Evolutionary conservation across 1,140 invertebrate genomes (phyloP).

Genomic region (Melanaphis sacchari): DNA sequence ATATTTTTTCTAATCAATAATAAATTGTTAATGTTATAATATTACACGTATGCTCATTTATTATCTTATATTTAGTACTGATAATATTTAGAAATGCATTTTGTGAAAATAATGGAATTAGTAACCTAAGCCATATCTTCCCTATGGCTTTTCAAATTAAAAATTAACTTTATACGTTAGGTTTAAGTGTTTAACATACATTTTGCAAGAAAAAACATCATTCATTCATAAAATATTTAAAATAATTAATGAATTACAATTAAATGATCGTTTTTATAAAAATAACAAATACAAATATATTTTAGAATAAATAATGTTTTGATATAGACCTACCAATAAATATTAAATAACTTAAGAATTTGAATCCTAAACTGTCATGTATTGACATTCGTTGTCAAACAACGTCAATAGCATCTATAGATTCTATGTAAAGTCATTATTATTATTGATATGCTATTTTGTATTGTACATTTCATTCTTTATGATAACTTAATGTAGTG

Average conservation of each 20-base stretch:
- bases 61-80: background rate
- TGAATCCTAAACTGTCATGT: background rate
- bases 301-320: background rate
- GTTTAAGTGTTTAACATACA: background rate
- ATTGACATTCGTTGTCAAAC: background rate
- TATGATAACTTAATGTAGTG: constrained; percentile 14
- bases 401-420: background rate
- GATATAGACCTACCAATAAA: background rate
- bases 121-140: background rate
- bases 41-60: background rate
- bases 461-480: background rate
- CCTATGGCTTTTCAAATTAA: background rate
- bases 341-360: background rate
- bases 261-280: background rate
- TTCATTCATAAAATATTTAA: background rate
- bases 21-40: background rate
- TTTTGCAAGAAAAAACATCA: background rate
- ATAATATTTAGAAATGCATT: background rate
- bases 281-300: background rate
- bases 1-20: background rate
- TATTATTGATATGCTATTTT: constrained; percentile 10
- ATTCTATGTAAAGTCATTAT: background rate
- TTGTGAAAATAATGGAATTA: background rate
- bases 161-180: background rate
- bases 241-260: background rate